Percentiles rank a stretch among this genome's conserved stretches.
Evolutionary conservation across 1,140 invertebrate species (phyloP).

Genomic region (Bombus confusus): DNA sequence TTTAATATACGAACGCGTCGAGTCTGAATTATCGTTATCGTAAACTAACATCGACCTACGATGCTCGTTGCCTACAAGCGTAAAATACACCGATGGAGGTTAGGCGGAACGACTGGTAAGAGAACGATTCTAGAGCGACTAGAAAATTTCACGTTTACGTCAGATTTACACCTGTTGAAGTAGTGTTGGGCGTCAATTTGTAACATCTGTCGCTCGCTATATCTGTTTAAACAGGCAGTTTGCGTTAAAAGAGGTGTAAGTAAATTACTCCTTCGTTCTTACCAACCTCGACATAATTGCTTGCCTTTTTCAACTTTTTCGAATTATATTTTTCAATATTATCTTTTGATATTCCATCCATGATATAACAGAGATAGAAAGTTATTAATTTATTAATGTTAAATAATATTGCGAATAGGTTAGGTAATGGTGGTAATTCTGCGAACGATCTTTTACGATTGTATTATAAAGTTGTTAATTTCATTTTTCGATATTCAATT

Average conservation of each 20-base stretch:
- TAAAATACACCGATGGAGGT: background rate
- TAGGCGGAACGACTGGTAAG: background rate
- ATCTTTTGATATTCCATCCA: background rate
- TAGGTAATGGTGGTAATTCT: background rate
- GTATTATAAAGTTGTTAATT: too few species aligned
- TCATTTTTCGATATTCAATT: too few species aligned
- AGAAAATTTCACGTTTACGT: background rate
- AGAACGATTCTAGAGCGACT: background rate
- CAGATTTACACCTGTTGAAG: slow-evolving; percentile 15
- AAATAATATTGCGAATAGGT: too few species aligned
- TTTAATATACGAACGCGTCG: background rate
- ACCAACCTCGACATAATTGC: background rate
- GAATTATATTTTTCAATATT: too few species aligned
- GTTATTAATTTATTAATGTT: too few species aligned
- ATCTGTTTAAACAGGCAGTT: background rate
- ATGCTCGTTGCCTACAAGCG: background rate
- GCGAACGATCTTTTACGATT: too few species aligned
- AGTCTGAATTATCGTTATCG: background rate
- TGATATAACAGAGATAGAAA: too few species aligned
- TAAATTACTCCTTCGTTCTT: background rate
- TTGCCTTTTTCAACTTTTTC: background rate
- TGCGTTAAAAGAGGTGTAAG: background rate
- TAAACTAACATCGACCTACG: background rate
- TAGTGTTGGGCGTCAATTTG: background rate
- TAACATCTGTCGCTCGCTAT: background rate